Conservation (phyloP, 2,888 invertebrate genomes). For the Agelastica alni region DNA sequence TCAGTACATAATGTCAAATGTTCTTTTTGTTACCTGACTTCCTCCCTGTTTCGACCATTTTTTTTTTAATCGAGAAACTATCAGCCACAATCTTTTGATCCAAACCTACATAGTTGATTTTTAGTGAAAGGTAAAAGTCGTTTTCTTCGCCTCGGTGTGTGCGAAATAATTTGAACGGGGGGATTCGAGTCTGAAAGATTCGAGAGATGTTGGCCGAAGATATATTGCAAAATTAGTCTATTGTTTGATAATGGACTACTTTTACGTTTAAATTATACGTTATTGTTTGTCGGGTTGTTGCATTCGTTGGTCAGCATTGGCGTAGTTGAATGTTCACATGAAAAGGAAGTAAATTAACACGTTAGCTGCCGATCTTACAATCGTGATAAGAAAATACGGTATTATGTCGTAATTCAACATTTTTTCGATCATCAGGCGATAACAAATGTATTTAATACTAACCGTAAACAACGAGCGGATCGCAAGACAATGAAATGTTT, state of each 20-base stretch:
- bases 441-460: too few species aligned
- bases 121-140: constrained; percentile 18
- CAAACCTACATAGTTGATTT: constrained; percentile 10
- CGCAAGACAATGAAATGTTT: too few species aligned
- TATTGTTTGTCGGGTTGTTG: neutral
- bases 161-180: constrained; percentile 10
- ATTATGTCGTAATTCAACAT: too few species aligned
- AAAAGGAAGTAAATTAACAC: too few species aligned
- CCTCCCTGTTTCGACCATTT: neutral
- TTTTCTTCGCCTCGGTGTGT: constrained; percentile 6
- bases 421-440: too few species aligned
- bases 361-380: too few species aligned
- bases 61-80: neutral
- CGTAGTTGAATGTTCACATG: neutral
- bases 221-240: constrained; percentile 17
- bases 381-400: too few species aligned
- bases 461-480: too few species aligned
- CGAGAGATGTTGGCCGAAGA: constrained; percentile 13
- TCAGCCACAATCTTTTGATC: constrained; percentile 10
- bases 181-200: constrained; percentile 1
- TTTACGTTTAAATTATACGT: constrained; percentile 1
- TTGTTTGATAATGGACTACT: constrained; percentile 22
- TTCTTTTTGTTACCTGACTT: too few species aligned
- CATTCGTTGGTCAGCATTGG: neutral
- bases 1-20: too few species aligned